These are phyloP conservation scores for Meiosimyza platycephala DNA, from an alignment of 2,888 invertebrate species.

Conservation along the genomic window DNA sequence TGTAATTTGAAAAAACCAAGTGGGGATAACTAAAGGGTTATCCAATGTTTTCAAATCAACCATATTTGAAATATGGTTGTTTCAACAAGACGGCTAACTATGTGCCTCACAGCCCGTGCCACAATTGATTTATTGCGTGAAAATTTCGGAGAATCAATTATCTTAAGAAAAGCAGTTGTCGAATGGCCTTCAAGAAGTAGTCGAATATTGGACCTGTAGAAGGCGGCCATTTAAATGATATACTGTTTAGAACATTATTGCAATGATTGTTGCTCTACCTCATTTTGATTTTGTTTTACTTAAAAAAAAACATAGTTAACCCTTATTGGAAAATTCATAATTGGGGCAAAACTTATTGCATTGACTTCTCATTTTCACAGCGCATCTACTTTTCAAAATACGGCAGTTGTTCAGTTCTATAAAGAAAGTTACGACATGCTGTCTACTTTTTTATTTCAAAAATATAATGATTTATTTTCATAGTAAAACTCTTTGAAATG, in stretches of 20 bases:
- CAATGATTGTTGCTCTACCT: background rate
- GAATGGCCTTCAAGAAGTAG: no score
- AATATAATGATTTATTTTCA: background rate
- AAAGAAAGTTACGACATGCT: background rate
- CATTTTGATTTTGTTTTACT: background rate
- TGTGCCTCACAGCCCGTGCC: no score
- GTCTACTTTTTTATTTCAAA: background rate
- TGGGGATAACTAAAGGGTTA: background rate
- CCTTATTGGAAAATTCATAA: background rate
- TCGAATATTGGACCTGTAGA: no score
- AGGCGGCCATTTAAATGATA: no score
- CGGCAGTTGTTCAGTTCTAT: background rate
- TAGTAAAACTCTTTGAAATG: background rate
- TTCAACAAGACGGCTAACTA: no score
- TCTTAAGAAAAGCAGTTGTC: no score
- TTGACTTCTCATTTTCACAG: background rate
- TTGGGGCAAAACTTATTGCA: no score
- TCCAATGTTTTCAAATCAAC: background rate
- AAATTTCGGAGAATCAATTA: no score
- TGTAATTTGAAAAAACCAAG: background rate
- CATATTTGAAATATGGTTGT: no score
- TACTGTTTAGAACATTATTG: background rate
- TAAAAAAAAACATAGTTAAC: background rate
- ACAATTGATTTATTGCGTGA: no score
- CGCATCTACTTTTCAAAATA: background rate